A percentile compares a stretch with the other conserved stretches of the same genome.
Conservation (phyloP, 2,113 vertebrate genomes). For the Cavia aperea region DNA sequence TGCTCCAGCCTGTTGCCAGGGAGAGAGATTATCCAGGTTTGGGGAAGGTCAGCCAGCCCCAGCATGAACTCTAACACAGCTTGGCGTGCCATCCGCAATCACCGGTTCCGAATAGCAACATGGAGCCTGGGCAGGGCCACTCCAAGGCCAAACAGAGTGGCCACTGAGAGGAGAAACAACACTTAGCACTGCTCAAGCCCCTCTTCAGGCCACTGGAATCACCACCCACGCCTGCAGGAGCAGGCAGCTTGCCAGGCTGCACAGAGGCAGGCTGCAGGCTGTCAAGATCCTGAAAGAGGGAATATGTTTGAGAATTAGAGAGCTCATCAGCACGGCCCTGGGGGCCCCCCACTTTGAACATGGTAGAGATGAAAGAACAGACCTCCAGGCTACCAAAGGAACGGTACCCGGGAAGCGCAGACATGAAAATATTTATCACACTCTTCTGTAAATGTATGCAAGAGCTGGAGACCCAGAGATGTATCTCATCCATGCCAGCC, state of each 20-base stretch:
- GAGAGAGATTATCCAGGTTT: constrained; percentile 67
- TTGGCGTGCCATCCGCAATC: constrained; percentile 14
- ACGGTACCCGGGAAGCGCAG: background rate
- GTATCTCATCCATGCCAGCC: background rate
- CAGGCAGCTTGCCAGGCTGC: background rate
- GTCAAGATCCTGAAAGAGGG: constrained; percentile 7
- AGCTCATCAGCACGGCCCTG: constrained; percentile 41
- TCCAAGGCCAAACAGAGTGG: constrained; percentile 40
- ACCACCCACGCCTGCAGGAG: constrained; percentile 26
- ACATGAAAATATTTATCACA: constrained; percentile 49
- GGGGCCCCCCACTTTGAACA: constrained; percentile 46
- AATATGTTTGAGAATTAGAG: constrained; percentile 41
- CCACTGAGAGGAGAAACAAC: constrained; percentile 16
- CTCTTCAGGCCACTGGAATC: constrained; percentile 35
- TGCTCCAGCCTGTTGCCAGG: constrained; percentile 69
- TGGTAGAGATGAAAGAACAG: constrained; percentile 54
- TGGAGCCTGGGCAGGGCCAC: constrained; percentile 30
- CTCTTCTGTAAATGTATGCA: constrained; percentile 40
- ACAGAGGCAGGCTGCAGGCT: background rate
- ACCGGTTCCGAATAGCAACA: background rate
- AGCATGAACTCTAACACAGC: constrained; percentile 33
- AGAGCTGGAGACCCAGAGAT: background rate
- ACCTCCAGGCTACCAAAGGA: background rate
- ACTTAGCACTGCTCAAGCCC: constrained; percentile 1
- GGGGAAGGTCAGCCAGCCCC: constrained; percentile 70